Evolutionary conservation across 1,140 invertebrate species (phyloP), one percentile per base, ranked within the genome.

Genomic region (Scylla paramamosain): DNA sequence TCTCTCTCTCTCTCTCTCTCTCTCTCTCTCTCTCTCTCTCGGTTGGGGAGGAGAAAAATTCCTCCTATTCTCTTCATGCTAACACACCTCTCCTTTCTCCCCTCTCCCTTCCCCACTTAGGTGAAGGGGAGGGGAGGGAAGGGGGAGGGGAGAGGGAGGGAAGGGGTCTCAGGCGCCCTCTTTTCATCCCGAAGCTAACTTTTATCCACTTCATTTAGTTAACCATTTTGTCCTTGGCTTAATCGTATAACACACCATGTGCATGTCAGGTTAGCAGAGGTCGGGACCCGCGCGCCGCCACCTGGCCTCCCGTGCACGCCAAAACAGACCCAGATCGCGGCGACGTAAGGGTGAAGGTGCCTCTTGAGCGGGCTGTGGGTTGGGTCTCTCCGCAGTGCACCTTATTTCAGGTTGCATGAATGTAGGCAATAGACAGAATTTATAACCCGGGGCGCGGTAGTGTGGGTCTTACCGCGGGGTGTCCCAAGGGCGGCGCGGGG

Each of bases 181-280:
- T 93, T 95, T 95, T 93, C 95, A 90, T 95, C 92, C 91, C 92
- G 93, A 52, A 93, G 95, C 92, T 59, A 95, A 93, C 92, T 95
- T 92, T 95, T 93, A 90, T 93, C 92, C 92, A 93, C 95, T 95
- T 95, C 92, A 95, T 95, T 86, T 91, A 90, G 92, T 93, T 95
- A 95, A 95, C 95, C 95, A 95, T 93, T 95, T 95, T 95, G 95
- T 95, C 95, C 95, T 95, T 95, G 95, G 95, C 95, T 93, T 95
- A 95, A 95, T 95, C 95, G 95, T 93, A 93, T 95, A 88, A 95
- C 95, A 95, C 95, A 95, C 92, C 95, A 95, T 95, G 95, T 93
- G 92, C 95, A 95, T 95, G 95, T 92, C 95, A 95, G 95, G 95
- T 95, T 95, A 95, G 93, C 95, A 93, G 91, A 67, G 91, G 92